Evolutionary conservation across 1,140 invertebrate genomes (phyloP).

Genomic region (Globodera rostochiensis): DNA sequence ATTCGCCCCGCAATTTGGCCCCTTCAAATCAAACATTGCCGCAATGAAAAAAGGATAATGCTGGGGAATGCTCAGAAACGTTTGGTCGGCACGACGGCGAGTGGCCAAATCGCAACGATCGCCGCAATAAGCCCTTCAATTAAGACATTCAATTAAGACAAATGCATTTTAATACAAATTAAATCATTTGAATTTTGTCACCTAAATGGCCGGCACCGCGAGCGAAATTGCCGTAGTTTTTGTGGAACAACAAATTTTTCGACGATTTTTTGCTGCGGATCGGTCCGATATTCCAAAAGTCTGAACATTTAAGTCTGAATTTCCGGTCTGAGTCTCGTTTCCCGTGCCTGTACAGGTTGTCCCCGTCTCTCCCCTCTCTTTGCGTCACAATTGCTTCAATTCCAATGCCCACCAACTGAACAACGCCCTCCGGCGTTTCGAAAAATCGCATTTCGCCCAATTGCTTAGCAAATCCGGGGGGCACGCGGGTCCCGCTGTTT

Average conservation of each 20-base stretch:
- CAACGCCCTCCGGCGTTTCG: slow-evolving; percentile 6
- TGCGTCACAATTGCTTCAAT: slow-evolving; percentile 33
- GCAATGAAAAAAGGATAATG: slow-evolving; percentile 58
- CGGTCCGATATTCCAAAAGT: slow-evolving; percentile 39
- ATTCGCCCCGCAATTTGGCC: slow-evolving; percentile 41
- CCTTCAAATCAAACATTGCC: slow-evolving; percentile 61
- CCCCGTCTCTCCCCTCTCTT: slow-evolving; percentile 27
- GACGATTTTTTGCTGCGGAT: slow-evolving; percentile 29
- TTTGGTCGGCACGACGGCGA: not conserved
- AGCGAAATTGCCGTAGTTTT: slow-evolving; percentile 46
- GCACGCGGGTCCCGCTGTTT: slow-evolving; percentile 12
- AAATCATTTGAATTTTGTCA: not conserved
- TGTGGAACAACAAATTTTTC: slow-evolving; percentile 14
- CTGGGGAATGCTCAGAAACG: slow-evolving; percentile 55
- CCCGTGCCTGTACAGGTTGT: slow-evolving; percentile 27
- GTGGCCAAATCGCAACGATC: slow-evolving; percentile 6
- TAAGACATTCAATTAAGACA: not conserved
- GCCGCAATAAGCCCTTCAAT: slow-evolving; percentile 9
- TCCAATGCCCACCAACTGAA: slow-evolving; percentile 25
- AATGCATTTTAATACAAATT: not conserved
- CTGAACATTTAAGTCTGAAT: slow-evolving; percentile 11
- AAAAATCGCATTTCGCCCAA: slow-evolving; percentile 26
- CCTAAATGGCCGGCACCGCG: slow-evolving; percentile 55
- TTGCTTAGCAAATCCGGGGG: slow-evolving; percentile 21
- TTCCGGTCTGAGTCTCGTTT: not conserved